A percentile compares a stretch with the other conserved stretches of the same genome.
Conservation (phyloP, 2,797 vertebrate genomes). For the Leucoraja ocellata region DNA sequence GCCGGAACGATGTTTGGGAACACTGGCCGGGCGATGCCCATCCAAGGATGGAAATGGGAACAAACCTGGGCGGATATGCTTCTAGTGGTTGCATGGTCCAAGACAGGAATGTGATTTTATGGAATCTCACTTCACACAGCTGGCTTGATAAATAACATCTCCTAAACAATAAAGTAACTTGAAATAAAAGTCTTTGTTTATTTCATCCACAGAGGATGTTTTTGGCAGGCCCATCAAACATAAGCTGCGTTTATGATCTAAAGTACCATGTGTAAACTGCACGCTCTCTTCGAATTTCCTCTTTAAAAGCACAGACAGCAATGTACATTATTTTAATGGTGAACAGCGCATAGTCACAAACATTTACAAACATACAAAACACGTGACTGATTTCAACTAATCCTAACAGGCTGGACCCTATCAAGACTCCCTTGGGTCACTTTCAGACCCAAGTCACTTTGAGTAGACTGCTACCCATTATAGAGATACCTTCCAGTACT, state of each 20-base stretch:
- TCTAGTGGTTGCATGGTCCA: neutral
- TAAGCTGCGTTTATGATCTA: neutral
- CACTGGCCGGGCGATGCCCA: neutral
- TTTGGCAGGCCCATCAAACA: neutral
- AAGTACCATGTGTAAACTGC: neutral
- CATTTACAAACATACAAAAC: neutral
- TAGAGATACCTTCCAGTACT: neutral
- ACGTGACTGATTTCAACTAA: neutral
- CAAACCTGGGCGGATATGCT: neutral
- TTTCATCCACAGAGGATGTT: neutral
- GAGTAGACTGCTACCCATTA: neutral
- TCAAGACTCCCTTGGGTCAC: neutral
- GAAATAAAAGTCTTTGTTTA: constrained; percentile 17
- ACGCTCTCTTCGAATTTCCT: neutral
- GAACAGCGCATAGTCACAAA: neutral
- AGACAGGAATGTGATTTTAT: neutral
- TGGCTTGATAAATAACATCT: neutral
- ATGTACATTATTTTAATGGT: neutral
- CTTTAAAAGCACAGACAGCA: constrained; percentile 4
- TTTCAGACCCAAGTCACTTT: neutral
- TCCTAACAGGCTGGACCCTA: neutral
- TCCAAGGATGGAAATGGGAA: neutral
- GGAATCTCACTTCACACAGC: neutral
- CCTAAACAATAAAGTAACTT: neutral
- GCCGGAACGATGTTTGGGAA: neutral